phyloP scores from a whole-genome alignment of 92 coral and sea anemone species.

The Umimayanthus chanpuru region DNA sequence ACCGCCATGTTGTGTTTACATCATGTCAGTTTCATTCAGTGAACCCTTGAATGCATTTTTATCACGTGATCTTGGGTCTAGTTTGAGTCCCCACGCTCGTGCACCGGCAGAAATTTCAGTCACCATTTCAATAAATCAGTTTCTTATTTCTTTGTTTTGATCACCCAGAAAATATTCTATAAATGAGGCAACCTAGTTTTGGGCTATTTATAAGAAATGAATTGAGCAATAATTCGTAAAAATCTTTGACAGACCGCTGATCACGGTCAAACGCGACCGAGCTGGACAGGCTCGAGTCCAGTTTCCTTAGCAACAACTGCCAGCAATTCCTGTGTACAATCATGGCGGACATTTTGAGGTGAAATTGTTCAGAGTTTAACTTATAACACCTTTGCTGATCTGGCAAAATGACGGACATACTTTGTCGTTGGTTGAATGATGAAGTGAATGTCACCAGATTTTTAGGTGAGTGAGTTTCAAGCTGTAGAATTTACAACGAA shows the following conservation, averaged over 20 bases:
- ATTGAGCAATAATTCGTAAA: not conserved
- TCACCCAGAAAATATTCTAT: not conserved
- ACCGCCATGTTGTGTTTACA: constrained; percentile 39
- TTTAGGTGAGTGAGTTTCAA: constrained; percentile 72
- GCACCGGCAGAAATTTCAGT: not conserved
- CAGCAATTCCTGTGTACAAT: constrained; percentile 39
- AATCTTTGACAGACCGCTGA: not conserved
- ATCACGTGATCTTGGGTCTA: constrained; percentile 1
- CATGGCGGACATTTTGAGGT: constrained; percentile 71
- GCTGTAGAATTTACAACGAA: not conserved
- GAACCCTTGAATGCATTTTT: not conserved
- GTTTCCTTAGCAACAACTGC: constrained; percentile 66
- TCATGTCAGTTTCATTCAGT: not conserved
- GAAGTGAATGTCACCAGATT: constrained; percentile 85
- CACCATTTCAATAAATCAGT: not conserved
- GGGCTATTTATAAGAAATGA: not conserved
- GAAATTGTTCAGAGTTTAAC: not conserved
- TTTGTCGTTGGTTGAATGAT: constrained; percentile 98
- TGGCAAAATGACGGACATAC: constrained; percentile 85
- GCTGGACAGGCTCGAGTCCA: constrained; percentile 12
- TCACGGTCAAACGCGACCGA: constrained; percentile 14
- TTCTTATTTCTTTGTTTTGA: not conserved
- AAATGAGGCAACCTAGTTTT: not conserved
- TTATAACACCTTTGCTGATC: constrained; percentile 23
- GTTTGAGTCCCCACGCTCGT: not conserved